Base-by-base conservation (phyloP, 1,140 invertebrate species). In the Orius insidiosus region DNA sequence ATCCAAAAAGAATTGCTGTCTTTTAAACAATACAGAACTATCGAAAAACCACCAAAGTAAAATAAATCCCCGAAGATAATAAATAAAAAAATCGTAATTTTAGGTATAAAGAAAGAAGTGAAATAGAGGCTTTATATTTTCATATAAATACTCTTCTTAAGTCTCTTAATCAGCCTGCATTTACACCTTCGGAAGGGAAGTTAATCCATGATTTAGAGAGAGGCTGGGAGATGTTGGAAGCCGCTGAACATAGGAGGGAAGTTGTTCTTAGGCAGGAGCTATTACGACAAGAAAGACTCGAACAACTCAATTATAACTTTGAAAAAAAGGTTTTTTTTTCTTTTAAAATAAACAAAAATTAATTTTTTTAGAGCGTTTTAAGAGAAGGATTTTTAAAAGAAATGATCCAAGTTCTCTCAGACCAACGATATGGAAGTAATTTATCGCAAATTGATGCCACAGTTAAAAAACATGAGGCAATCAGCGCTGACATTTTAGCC, bases 381-480 rank as follows among this genome's bases (percentile, higher is more conserved):
- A 69, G 92, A 47, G 86, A 92, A 58, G 80, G 86, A 1, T 99
- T 97, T 64, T 65, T 99, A 11, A 92, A 92, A 64, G 94, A 98
- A 65, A 98, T 98, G 90, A 90, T 89, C 48, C 85, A 89, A 63
- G 90, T 98, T 8, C 62, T 97, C 13, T 85, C 81, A 0, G 92
- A 98, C 67, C 85, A 90, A 6, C 71, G 88, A 47, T 90, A 92
- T 60, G 86, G 85, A 16, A 83, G 77, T 55, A 90, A 89, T 67
- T 65, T 94, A 47, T 72, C 78, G 0, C 90, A 97, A 62, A 89
- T 97, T 0, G 94, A 98, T 59, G 93, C 93, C 7, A 94, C 90
- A 0, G 76, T 97, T 5, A 98, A 98, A 66, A 98, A 98, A 61
- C 90, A 98, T 60, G 92, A 98, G 66, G 94, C 94, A 14, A 94